Evolutionary conservation across 2,888 invertebrate genomes (phyloP), one percentile per base, ranked within the genome.

Genomic region (Aphodius sticticus): DNA sequence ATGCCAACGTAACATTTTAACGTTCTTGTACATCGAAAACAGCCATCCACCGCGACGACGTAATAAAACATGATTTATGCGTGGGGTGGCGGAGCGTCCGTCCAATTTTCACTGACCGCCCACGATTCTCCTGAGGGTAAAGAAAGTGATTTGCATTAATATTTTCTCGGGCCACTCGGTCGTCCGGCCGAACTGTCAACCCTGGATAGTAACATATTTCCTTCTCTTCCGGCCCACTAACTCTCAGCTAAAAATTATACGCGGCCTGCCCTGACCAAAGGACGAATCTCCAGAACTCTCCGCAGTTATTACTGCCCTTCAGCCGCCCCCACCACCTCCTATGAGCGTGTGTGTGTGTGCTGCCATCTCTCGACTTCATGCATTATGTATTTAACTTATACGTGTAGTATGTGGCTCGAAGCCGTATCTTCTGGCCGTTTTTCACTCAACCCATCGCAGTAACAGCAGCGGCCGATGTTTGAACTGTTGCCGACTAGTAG

Each of bases 211-310:
- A 87, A 87, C 87, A 88, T 88, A 88, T 88, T 88, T 86, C 84
- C 84, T 87, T 85, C 85, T 86, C 87, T 88, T 88, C 87, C 88
- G 85, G 86, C 84, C 86, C 86, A 87, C 86, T 87, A 86, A 86
- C 84, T 86, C 86, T 84, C 84, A 86, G 86, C 87, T 86, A 87
- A 88, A 88, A 87, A 88, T 88, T 87, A 87, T 88, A 87, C 87
- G 86, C 85, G 85, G 82, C 84, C 85, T 84, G 85, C 86, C 86
- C 86, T 86, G 84, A 85, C 85, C 87, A 87, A 87, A 87, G 87
- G 86, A 84, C 85, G 87, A 86, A 86, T 53, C 53, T 53, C 53
- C 53, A 53, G 53, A 53, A 86, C 84, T 85, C 85, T 85, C 84
- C 82, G 83, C 53, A 83, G 86, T 86, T 86, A 87, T 87, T 87